These are phyloP conservation scores for Drosophila prolongata DNA, from an alignment of 2,888 invertebrate genomes.

Conservation along the genomic window DNA sequence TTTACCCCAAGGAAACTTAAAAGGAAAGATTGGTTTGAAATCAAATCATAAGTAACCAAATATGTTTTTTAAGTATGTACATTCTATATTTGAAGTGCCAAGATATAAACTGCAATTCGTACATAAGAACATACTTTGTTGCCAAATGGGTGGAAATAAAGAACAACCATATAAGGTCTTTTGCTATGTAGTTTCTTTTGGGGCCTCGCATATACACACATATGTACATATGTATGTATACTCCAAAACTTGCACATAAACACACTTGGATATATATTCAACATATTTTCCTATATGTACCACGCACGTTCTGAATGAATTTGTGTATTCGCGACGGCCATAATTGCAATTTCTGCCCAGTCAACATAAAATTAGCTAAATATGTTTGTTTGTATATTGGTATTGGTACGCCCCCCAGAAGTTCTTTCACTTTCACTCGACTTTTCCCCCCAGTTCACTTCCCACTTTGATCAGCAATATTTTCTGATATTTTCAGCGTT, in stretches of 20 bases:
- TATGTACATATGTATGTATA: neutral
- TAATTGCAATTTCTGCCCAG: slow-evolving; percentile 41
- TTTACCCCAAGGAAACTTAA: no score
- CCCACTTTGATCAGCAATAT: slow-evolving; percentile 29
- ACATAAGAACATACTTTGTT: slow-evolving; percentile 5
- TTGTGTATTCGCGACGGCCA: slow-evolving; percentile 20
- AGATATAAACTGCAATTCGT: neutral
- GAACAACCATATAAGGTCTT: slow-evolving; percentile 19
- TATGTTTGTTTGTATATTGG: slow-evolving; percentile 13
- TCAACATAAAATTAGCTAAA: slow-evolving; percentile 47
- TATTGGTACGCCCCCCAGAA: slow-evolving; percentile 16
- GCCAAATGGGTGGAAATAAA: slow-evolving; percentile 18
- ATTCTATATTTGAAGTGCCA: neutral
- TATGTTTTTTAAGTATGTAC: neutral
- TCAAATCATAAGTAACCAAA: no score
- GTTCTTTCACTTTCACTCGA: slow-evolving; percentile 40
- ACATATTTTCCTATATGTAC: neutral
- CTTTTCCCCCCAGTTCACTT: slow-evolving; percentile 4
- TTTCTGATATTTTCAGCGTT: slow-evolving; percentile 17
- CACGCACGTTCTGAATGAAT: slow-evolving; percentile 19
- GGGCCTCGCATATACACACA: slow-evolving; percentile 6
- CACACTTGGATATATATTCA: neutral
- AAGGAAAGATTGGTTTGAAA: no score
- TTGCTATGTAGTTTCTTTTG: slow-evolving; percentile 22
- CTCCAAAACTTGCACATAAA: slow-evolving; percentile 10